Conservation (phyloP, 2,797 vertebrate species). For the Trachops cirrhosus region DNA sequence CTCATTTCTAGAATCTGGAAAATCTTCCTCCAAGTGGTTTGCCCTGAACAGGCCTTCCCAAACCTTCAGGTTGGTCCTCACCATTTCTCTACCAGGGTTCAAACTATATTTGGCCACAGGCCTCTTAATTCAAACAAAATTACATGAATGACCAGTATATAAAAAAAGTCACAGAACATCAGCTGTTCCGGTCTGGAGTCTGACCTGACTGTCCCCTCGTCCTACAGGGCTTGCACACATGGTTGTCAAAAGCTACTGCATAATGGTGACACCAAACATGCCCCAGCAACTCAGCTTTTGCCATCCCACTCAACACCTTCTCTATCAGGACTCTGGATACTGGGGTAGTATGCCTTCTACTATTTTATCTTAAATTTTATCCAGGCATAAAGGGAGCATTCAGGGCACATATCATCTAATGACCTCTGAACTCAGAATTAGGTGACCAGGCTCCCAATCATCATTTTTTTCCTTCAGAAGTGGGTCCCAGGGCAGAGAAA, state of each 20-base stretch:
- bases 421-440: background rate
- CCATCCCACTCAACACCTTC: background rate
- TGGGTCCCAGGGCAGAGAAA: background rate
- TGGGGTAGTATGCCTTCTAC: background rate
- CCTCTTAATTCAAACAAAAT: slow-evolving; percentile 9
- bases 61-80: background rate
- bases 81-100: background rate
- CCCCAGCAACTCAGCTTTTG: background rate
- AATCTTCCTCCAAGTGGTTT: background rate
- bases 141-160: background rate
- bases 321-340: background rate
- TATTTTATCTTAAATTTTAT: background rate
- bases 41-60: background rate
- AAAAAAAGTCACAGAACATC: background rate
- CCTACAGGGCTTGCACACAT: background rate
- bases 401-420: background rate
- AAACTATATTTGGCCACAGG: background rate
- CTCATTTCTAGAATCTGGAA: background rate
- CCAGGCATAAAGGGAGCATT: background rate
- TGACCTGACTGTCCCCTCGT: background rate
- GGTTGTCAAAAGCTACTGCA: background rate
- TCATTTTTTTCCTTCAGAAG: background rate
- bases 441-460: background rate
- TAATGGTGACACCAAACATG: too few species aligned
- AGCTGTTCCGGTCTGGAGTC: background rate